Conservation (phyloP, 2,797 vertebrate genomes). For the Hoplostethus atlanticus region DNA sequence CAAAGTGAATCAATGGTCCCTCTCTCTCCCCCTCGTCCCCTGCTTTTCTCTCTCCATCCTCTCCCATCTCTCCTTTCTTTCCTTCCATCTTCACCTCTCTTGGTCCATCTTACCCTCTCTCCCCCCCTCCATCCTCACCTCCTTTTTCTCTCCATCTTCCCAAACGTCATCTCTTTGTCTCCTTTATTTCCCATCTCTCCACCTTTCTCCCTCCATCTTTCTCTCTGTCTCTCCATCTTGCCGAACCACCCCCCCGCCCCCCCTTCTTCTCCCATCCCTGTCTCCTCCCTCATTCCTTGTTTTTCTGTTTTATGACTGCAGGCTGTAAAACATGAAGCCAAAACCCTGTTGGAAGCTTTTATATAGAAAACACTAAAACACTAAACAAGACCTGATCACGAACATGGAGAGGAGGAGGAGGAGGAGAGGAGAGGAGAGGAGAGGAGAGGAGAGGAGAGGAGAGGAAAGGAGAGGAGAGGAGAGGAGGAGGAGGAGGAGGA, state of each 20-base stretch:
- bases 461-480: conserved; percentile 20
- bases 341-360: conserved; percentile 79
- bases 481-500: background rate
- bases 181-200: too few relatives aligned
- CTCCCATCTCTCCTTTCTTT: background rate
- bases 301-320: conserved; percentile 58
- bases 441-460: conserved; percentile 14
- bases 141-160: too few relatives aligned
- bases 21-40: too few relatives aligned
- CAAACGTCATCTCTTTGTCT: too few relatives aligned
- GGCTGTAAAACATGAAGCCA: conserved; percentile 71
- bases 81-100: too few relatives aligned
- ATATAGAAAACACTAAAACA: conserved; percentile 85
- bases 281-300: conserved; percentile 27
- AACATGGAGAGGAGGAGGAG: conserved; percentile 55
- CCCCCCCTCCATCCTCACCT: too few relatives aligned
- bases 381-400: conserved; percentile 85
- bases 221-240: background rate
- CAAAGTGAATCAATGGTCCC: too few relatives aligned
- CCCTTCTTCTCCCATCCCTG: conserved; percentile 16
- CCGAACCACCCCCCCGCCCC: too few relatives aligned
- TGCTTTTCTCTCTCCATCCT: background rate
- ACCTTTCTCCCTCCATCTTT: conserved; percentile 40
- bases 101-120: too few relatives aligned
- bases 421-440: background rate